Percentiles rank a stretch among this genome's conserved stretches.
Conservation (phyloP, 1,140 invertebrate genomes). For the Rhizoglyphus robini region DNA sequence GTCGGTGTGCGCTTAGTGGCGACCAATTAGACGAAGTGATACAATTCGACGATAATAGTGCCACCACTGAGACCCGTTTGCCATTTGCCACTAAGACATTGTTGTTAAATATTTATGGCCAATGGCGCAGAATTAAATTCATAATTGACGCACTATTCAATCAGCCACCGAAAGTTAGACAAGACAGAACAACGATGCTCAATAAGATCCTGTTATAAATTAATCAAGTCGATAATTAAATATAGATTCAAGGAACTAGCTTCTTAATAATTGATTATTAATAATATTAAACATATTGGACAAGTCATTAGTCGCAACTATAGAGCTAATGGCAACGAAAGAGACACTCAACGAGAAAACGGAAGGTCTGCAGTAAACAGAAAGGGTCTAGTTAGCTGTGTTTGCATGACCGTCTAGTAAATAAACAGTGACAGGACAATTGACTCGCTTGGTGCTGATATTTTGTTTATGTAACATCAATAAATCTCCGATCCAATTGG, state of each 20-base stretch:
- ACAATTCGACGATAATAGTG: neutral
- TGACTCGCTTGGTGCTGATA: neutral
- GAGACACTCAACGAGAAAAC: neutral
- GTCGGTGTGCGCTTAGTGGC: neutral
- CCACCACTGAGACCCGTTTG: neutral
- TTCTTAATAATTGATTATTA: too few relatives aligned
- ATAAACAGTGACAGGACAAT: neutral
- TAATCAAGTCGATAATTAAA: too few relatives aligned
- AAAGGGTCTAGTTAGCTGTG: neutral
- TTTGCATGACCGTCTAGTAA: neutral
- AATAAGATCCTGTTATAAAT: neutral
- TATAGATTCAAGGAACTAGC: too few relatives aligned
- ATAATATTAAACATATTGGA: too few relatives aligned
- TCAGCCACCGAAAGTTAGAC: neutral
- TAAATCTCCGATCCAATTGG: neutral
- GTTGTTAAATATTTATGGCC: too few relatives aligned
- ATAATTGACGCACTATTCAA: neutral
- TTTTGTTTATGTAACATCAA: neutral
- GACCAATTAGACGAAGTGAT: neutral
- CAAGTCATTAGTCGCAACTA: too few relatives aligned
- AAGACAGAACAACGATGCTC: neutral
- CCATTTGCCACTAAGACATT: too few relatives aligned
- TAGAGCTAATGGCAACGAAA: neutral
- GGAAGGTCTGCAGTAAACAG: neutral
- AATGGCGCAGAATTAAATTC: too few relatives aligned